A percentile compares a stretch with the other conserved stretches of the same genome.
Conservation (phyloP, 2,888 invertebrate genomes). For the Nephrotoma flavescens region DNA sequence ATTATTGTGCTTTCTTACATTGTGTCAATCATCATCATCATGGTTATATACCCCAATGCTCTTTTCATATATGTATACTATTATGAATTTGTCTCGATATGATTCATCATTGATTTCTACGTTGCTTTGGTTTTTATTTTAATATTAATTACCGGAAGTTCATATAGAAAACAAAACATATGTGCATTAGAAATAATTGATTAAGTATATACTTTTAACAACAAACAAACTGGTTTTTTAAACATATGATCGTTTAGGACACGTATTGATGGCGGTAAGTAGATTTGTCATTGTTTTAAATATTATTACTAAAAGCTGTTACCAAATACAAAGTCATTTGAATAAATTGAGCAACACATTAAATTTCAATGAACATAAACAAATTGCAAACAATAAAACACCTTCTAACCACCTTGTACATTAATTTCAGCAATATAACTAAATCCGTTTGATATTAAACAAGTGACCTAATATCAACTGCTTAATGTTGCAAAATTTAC, state of each 20-base stretch:
- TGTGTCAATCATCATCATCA: background rate
- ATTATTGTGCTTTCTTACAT: background rate
- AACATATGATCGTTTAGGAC: background rate
- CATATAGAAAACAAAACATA: background rate
- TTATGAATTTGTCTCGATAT: background rate
- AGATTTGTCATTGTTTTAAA: background rate
- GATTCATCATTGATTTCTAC: background rate
- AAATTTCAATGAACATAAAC: too few relatives aligned
- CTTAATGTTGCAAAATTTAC: too few relatives aligned
- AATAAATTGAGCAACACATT: background rate
- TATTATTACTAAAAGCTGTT: background rate
- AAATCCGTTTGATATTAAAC: too few relatives aligned
- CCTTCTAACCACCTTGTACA: too few relatives aligned
- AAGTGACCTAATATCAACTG: too few relatives aligned
- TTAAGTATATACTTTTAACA: background rate
- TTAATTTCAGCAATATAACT: too few relatives aligned
- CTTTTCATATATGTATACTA: background rate
- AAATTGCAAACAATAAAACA: too few relatives aligned
- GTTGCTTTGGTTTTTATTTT: background rate
- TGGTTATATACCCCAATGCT: background rate
- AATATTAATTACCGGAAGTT: background rate
- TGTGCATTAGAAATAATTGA: background rate
- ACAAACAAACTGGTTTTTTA: background rate
- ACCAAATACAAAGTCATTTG: background rate
- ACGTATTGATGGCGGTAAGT: background rate